Evolutionary conservation across 2,797 vertebrate species (phyloP), one percentile per base, ranked within the genome.

Genomic region (Leptatherina wallacei): DNA sequence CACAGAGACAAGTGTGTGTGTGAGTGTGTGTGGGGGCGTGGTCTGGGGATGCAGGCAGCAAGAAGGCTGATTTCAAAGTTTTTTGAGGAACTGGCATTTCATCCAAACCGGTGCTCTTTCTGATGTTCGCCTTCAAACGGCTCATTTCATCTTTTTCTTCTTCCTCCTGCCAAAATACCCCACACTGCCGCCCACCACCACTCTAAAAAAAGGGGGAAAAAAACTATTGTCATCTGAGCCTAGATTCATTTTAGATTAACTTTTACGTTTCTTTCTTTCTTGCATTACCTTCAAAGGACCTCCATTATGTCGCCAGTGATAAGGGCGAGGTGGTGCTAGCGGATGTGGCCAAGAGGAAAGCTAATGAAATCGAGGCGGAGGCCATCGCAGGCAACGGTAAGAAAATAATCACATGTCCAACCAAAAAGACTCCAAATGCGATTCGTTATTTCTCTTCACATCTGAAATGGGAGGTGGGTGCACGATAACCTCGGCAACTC

Each of bases 261-360:
- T 71, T 77, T 85, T 71, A 75, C 49, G 58, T 90, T 80, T 88
- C 90, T 93, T 95, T 96, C 95, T 95, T 91, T 96, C 95, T 94
- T 94, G 91, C 94, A 96, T 96, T 96, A 91, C 96, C 96, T 96
- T 95, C 95, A 95, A 96, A 99, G 98, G 98, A 99, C 93, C 97
- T 99, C 94, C 96, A 99, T 97, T 98, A 98, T 94, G 91, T 98
- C 84, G 97, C 98, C 68, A 81, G 94, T 92, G 98, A 98, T 96
- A 96, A 97, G 92, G 97, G 96, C 85, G 98, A 99, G 95, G 83
- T 96, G 94, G 96, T 97, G 86, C 95, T 99, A 85, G 97, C 98
- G 71, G 96, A 95, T 89, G 98, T 97, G 93, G 96, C 98, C 85
- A 96, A 94, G 94, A 97, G 94, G 95, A 98, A 95, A 92, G 98